Percentiles rank a stretch among this genome's conserved stretches.
These are phyloP conservation scores for Mystacides longicornis DNA, from an alignment of 2,888 invertebrate species.

Conservation along the genomic window DNA sequence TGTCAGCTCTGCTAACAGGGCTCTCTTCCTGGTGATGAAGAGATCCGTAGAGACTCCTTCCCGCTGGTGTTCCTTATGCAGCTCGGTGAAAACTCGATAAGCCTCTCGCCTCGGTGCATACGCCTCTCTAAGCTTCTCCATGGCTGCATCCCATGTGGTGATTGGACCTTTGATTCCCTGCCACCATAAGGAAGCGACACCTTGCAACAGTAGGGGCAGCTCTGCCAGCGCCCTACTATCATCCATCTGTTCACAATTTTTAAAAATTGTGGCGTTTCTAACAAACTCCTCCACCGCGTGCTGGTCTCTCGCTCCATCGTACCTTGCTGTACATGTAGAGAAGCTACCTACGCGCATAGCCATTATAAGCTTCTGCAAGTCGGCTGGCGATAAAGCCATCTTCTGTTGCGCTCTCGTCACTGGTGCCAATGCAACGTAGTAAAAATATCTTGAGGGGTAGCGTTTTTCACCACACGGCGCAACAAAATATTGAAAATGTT, in stretches of 20 bases:
- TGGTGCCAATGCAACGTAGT: too few species aligned
- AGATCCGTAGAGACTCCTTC: background rate
- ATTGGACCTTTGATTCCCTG: background rate
- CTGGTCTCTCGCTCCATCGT: background rate
- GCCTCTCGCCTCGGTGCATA: background rate
- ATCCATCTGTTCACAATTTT: background rate
- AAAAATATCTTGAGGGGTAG: too few species aligned
- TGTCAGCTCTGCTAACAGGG: background rate
- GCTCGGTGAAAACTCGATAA: background rate
- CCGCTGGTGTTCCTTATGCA: background rate
- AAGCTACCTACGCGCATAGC: too few species aligned
- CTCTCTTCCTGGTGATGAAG: background rate
- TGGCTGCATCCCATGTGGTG: background rate
- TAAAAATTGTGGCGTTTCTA: background rate
- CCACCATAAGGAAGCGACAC: background rate
- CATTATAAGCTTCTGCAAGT: too few species aligned
- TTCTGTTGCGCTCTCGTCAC: too few species aligned
- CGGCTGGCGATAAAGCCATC: too few species aligned
- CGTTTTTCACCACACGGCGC: too few species aligned
- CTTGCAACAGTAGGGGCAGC: background rate
- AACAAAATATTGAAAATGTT: too few species aligned
- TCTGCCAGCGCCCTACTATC: background rate
- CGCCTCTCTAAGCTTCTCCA: background rate
- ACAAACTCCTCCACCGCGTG: background rate
- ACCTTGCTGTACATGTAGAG: constrained; percentile 4